Evolutionary conservation across 2,113 vertebrate species (phyloP), one percentile per base, ranked within the genome.

Genomic region (Corvus cornix): DNA sequence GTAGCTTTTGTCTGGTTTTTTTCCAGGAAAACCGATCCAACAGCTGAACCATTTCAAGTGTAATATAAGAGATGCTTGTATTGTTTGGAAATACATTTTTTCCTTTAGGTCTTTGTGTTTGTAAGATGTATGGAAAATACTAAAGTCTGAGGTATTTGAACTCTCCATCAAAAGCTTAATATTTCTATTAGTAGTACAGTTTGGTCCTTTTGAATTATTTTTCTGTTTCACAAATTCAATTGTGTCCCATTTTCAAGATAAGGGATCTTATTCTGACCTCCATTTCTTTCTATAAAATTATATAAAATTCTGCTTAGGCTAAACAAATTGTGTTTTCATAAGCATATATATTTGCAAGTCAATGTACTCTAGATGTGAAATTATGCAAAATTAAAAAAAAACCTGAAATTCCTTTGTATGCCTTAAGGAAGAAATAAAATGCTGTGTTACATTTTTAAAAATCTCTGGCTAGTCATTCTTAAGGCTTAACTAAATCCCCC

Each of bases 401-500:
- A 11, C 8, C 13, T 76, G 31, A 58, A 81, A 22, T 9, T 33
- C 79, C 56, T 86, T 88, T 30, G 13, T 88, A 16, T 84, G 63
- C 79, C 52, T 59, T 75, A 86, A 93, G 52, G 79, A 90, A 88
- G 30, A 83, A 85, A 67, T 79, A 80, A 83, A 81, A 53, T 43
- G 24, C 39, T 43, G 33, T 2, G 3, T 78, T 88, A 44, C 27
- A 13, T 86, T 90, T 96, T 49, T 16, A 26, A 5, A 86, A 87
- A 70, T 84, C 78, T 81, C 7, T 89, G 53, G 46, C 30, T 84
- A 68, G 73, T 92, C 49, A 55, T 83, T 95, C 86, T 75, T 63
- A 72, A 93, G 66, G 68, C 53, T 92, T 81, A 89, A 84, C 68
- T 93, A 90, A 94, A 79, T 93, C 85, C 73, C 46, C 15, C 44